Evolutionary conservation across 2,888 invertebrate species (phyloP), one percentile per base, ranked within the genome.

Genomic region (Lucinisca nassula): DNA sequence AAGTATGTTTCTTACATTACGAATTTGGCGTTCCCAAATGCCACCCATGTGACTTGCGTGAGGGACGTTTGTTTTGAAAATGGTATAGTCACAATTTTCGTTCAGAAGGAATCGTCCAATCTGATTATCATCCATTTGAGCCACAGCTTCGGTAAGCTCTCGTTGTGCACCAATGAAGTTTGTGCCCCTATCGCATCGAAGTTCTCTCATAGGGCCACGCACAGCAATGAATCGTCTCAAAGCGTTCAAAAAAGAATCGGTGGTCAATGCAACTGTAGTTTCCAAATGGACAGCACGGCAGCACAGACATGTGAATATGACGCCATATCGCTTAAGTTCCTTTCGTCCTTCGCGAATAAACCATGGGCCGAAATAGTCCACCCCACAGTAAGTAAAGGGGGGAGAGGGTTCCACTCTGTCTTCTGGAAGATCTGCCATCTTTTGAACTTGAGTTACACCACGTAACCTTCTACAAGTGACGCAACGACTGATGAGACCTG

Each of bases 11-110:
- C 92, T 32, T 10, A 91, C 82, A 35, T 91, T 89, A 37, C 88
- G 67, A 8, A 92, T 93, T 74, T 92, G 92, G 49, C 92, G 40
- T 74, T 93, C 93, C 93, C 92, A 93, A 8, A 91, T 87, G 14
- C 92, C 92, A 38, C 92, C 91, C 78, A 87, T 89, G 80, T 93
- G 93, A 30, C 92, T 92, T 4, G 93, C 85, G 75, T 17, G 14
- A 10, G 93, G 93, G 4, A 89, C 88, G 79, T 92, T 93, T 70
- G 91, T 75, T n/a, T 89, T 72, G 67, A 90, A 92, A 2, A 40
- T 55, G 24, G 78, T 27, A 8, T 14, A 21, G 21, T 51, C 51
- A 45, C 79, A 84, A 12, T 61, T n/a, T 58, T 45, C 49, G 4
- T 84, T 79, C 24, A 58, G 35, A 3, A 88, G 81, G 40, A 55